Conservation (phyloP, 2,113 vertebrate genomes). For the Physeter macrocephalus region DNA sequence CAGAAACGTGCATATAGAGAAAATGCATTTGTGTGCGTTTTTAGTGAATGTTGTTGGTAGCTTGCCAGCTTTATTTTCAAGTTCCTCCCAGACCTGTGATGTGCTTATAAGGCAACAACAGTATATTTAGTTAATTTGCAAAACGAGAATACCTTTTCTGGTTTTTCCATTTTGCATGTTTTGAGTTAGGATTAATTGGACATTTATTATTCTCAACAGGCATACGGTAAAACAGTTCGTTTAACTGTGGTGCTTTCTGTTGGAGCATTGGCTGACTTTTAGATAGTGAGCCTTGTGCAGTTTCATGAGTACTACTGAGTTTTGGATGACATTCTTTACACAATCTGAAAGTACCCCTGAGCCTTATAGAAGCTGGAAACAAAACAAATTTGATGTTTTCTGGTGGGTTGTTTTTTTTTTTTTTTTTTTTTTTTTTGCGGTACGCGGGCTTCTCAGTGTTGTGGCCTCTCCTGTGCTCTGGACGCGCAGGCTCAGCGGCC, state of each 20-base stretch:
- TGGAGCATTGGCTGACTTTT: background rate
- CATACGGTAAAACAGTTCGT: conserved; percentile 14
- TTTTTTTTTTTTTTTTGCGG: too few species aligned
- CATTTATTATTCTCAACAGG: background rate
- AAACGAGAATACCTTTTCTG: conserved; percentile 28
- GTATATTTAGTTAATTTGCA: conserved; percentile 29
- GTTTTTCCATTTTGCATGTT: conserved; percentile 30
- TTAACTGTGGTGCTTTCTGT: background rate
- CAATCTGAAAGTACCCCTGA: conserved; percentile 23
- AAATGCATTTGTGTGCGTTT: conserved; percentile 1
- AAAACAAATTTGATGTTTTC: background rate
- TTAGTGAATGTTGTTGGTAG: background rate
- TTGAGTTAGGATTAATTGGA: conserved; percentile 34
- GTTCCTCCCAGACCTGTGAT: background rate
- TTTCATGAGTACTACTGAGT: conserved; percentile 24
- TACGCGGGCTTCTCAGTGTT: too few species aligned
- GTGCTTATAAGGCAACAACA: conserved; percentile 34
- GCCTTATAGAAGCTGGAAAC: conserved; percentile 8
- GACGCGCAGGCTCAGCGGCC: too few species aligned
- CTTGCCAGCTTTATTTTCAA: conserved; percentile 36
- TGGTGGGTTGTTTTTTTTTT: too few species aligned
- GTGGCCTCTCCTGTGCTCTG: too few species aligned
- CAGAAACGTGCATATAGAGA: conserved; percentile 15
- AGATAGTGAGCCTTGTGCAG: background rate
- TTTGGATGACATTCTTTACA: conserved; percentile 45